Conservation (phyloP, 1,140 invertebrate genomes). For the Euura lappo region DNA sequence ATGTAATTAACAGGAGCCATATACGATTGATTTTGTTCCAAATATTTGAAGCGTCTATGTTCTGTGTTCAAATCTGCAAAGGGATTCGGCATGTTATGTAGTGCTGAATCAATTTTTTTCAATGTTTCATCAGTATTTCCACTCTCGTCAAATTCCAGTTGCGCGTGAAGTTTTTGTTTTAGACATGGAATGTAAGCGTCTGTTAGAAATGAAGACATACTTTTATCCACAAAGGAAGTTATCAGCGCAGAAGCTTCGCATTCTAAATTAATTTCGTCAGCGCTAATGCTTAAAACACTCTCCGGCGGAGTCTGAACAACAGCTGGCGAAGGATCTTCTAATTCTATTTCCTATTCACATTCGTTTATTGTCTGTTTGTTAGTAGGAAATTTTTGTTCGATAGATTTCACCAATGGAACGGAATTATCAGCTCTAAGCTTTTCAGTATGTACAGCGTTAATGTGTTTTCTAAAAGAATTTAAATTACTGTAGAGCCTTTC, state of each 20-base stretch:
- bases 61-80: neutral
- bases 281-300: neutral
- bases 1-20: neutral
- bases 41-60: neutral
- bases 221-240: neutral
- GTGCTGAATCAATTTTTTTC: neutral
- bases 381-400: neutral
- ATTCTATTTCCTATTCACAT: neutral
- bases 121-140: neutral
- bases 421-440: neutral
- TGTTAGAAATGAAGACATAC: neutral
- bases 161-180: neutral
- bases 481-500: neutral
- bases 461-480: neutral
- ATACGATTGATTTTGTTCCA: neutral
- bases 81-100: neutral
- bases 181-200: neutral
- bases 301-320: neutral
- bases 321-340: neutral
- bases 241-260: neutral
- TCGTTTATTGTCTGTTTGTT: neutral
- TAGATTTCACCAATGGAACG: neutral
- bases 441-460: neutral
- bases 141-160: neutral
- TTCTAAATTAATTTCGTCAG: neutral